Conservation (phyloP, 1,140 invertebrate species). For the Aphaenogaster rudis region DNA sequence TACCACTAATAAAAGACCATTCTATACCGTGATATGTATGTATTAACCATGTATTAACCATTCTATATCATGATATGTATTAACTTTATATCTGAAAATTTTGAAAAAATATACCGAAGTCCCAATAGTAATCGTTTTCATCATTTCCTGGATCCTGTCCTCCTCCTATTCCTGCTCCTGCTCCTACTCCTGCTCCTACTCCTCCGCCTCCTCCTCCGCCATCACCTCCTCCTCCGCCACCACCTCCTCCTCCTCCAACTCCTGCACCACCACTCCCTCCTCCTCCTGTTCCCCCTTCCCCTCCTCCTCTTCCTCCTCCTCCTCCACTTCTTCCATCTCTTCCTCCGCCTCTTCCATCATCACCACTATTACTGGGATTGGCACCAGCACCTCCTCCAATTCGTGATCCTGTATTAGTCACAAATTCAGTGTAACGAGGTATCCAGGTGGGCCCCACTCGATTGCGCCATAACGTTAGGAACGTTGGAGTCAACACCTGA, state of each 20-base stretch:
- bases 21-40: neutral
- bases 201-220: constrained; percentile 33
- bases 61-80: neutral
- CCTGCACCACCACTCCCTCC: neutral
- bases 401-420: constrained; percentile 14
- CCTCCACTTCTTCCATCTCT: neutral
- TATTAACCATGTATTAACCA: neutral
- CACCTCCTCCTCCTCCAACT: neutral
- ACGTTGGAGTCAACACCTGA: constrained; percentile 43
- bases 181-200: neutral
- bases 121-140: constrained; percentile 79
- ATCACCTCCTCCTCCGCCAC: constrained; percentile 10
- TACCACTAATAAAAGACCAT: neutral
- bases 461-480: constrained; percentile 55
- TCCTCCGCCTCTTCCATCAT: neutral
- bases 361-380: neutral
- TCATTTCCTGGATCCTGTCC: constrained; percentile 76
- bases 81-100: neutral
- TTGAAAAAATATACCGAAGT: constrained; percentile 56
- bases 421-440: constrained; percentile 30
- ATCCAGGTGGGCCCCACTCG: constrained; percentile 29
- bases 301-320: constrained; percentile 37
- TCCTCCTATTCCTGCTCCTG: constrained; percentile 48
- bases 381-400: constrained; percentile 6
- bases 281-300: neutral